Percentiles rank a stretch among this genome's conserved stretches.
Evolutionary conservation across 2,113 vertebrate genomes (phyloP).

Genomic region (Eidolon helvum): DNA sequence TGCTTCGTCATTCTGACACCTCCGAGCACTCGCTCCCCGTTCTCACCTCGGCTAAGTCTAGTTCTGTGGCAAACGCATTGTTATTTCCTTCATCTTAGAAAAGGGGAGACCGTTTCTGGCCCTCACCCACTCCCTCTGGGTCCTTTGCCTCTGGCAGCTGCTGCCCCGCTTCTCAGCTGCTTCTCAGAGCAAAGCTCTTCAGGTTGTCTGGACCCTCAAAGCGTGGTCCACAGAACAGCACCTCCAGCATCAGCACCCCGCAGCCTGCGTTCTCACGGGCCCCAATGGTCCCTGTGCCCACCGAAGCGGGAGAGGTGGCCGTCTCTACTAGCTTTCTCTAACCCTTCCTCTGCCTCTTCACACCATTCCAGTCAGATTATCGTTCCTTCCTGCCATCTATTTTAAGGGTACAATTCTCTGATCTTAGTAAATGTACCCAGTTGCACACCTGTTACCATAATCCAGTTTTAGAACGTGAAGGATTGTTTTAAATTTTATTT

Average conservation of each 20-base stretch:
- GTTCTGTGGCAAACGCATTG: too few relatives aligned
- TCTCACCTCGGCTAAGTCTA: not conserved
- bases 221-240: not conserved
- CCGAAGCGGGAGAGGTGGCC: not conserved
- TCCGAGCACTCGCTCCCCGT: not conserved
- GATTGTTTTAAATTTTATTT: not conserved
- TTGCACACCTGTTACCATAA: not conserved
- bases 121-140: not conserved
- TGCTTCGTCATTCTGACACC: not conserved
- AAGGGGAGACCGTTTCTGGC: not conserved
- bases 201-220: not conserved
- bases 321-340: not conserved
- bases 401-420: not conserved
- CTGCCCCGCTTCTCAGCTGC: not conserved
- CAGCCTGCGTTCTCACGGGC: not conserved
- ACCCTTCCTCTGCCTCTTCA: not conserved
- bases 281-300: too few relatives aligned
- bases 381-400: not conserved
- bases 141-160: not conserved
- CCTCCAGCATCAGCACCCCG: not conserved
- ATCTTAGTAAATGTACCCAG: not conserved
- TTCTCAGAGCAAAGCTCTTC: not conserved
- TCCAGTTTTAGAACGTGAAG: not conserved
- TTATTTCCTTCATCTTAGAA: not conserved
- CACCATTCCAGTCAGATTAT: not conserved